Conservation (phyloP, 2,113 vertebrate genomes). For the Bolborhynchus lineola region DNA sequence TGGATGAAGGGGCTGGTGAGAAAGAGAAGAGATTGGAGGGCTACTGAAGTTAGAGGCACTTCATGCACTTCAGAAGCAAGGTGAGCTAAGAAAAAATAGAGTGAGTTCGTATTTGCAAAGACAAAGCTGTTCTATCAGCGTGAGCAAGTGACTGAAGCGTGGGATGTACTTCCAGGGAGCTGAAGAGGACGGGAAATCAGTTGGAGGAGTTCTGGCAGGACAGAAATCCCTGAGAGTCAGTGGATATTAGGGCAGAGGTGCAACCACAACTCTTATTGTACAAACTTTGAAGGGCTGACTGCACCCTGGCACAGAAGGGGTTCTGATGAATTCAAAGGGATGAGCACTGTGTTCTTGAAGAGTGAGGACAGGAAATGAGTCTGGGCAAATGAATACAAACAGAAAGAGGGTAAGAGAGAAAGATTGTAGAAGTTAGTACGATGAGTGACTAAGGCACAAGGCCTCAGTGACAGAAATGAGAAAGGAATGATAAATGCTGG, state of each 20-base stretch:
- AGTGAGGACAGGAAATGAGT: background rate
- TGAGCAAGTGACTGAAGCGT: fast-evolving
- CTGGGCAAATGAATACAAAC: background rate
- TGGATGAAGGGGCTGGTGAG: background rate
- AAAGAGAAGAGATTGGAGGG: background rate
- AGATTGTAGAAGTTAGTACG: background rate
- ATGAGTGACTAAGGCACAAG: background rate
- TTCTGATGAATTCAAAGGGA: background rate
- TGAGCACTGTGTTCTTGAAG: background rate
- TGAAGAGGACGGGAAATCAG: background rate
- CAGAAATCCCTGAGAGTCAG: background rate
- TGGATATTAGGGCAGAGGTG: background rate
- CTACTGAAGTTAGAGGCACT: background rate
- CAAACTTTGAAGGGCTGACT: background rate
- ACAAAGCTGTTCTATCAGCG: background rate
- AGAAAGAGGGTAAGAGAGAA: background rate
- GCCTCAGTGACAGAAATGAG: background rate
- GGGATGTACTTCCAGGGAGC: background rate
- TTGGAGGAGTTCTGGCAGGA: background rate
- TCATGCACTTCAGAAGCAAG: background rate
- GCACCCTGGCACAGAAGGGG: background rate
- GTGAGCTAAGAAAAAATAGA: background rate
- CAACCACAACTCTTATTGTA: background rate
- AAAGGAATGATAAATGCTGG: background rate
- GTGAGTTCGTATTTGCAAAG: background rate